Base-by-base conservation (phyloP, 2,888 invertebrate species). In the Thalpophila matura region DNA sequence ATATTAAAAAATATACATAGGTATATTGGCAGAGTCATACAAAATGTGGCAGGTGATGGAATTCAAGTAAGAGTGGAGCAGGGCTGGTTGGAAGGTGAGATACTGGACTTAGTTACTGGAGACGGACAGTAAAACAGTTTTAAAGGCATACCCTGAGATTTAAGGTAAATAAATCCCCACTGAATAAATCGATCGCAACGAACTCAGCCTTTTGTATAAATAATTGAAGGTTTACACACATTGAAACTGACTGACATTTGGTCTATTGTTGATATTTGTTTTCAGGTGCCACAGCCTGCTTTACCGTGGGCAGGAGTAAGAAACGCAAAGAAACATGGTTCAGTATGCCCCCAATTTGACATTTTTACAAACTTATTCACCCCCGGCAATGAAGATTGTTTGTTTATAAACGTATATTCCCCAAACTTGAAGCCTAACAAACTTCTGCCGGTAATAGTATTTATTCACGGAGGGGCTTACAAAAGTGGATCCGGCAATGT, bases 381-480 rank as follows among this genome's bases (percentile, higher is more conserved):
- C 4, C 38, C 67, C 0, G 66, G 66, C 16, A 14, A 38, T 16
- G 66, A 67, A 49, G 66, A 67, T 10, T 67, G 66, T 29, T 38
- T 67, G 9, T 67, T 66, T 24, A 37, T 67, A 33, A 67, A 67
- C 38, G 66, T 67, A 16, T 67, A 67, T 59, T 53, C 67, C 0
- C 49, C 59, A 20, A 45, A 43, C 12, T 4, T 67, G 12, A 59
- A 24, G 3, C 22, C 67, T 10, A 10, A 33, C 1, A 7, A 4
- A n/a, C 53, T 7, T 31, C 5, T 67, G 1, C 67, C 66, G n/a
- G 66, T 67, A 0, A 1, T 59, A 2, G 43, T 67, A 20, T 59
- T 26, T 0, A 49, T 67, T 45, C 49, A 67, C 9, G 60, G 60
- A 43, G 67, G 67, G 0, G 47, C 6, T 1, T 60, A 16, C 7